Percentiles rank a stretch among this genome's conserved stretches.
Conservation (phyloP, 1,140 invertebrate genomes). For the Neodiprion lecontei region DNA sequence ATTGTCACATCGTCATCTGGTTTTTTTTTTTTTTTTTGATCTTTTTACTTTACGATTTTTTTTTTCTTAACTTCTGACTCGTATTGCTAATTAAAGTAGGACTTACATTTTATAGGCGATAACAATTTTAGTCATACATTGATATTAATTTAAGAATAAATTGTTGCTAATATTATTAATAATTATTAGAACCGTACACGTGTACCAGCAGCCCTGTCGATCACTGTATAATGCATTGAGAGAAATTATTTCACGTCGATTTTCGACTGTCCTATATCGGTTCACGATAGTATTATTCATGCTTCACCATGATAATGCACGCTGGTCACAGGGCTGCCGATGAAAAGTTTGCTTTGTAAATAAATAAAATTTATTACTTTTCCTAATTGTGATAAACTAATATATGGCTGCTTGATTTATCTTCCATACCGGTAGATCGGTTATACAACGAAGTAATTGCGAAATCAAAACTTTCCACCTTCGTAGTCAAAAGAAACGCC, state of each 20-base stretch:
- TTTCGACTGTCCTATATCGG: background rate
- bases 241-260: background rate
- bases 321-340: constrained; percentile 15
- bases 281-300: background rate
- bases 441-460: no score
- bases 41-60: no score
- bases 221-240: constrained; percentile 5
- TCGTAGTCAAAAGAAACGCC: no score
- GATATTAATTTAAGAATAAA: constrained; percentile 3
- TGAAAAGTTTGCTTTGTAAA: constrained; percentile 15
- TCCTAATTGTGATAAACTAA: background rate
- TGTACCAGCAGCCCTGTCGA: background rate
- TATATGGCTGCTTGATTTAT: no score
- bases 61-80: no score
- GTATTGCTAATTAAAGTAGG: background rate
- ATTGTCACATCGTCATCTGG: no score
- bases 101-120: background rate
- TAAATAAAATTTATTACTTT: background rate
- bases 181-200: no score
- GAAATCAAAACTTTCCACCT: no score
- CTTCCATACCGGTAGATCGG: no score
- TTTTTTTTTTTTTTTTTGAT: no score
- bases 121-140: no score
- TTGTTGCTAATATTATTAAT: constrained; percentile 23
- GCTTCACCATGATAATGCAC: background rate